Conservation (phyloP, 2,888 invertebrate species). For the Nezara viridula region DNA sequence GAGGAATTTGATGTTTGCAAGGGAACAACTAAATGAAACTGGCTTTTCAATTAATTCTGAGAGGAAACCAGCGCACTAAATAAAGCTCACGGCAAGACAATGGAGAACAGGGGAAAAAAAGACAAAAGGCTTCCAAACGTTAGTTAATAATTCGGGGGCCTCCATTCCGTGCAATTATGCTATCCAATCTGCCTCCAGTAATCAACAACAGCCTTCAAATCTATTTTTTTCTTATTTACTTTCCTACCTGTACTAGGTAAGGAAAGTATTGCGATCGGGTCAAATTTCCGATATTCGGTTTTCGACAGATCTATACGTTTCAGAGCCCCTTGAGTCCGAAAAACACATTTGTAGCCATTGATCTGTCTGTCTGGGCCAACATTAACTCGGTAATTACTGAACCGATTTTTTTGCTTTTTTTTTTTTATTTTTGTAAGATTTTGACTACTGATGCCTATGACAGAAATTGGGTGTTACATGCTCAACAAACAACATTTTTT, state of each 20-base stretch:
- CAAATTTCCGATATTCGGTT: too few relatives aligned
- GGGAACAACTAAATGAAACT: background rate
- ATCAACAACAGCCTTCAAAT: background rate
- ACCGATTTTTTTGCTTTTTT: too few relatives aligned
- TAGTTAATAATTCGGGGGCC: background rate
- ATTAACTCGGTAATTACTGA: too few relatives aligned
- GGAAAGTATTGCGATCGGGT: too few relatives aligned
- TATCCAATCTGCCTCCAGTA: background rate
- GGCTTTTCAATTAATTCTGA: background rate
- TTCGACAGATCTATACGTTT: too few relatives aligned
- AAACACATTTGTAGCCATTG: too few relatives aligned
- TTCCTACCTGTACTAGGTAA: too few relatives aligned
- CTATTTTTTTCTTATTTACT: background rate
- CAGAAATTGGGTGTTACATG: too few relatives aligned
- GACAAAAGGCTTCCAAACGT: background rate
- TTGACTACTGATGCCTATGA: too few relatives aligned
- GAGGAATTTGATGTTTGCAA: background rate
- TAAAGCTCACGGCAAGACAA: background rate
- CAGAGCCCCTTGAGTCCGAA: too few relatives aligned
- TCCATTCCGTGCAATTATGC: background rate
- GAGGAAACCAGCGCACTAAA: background rate
- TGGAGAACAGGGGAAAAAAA: background rate
- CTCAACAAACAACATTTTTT: background rate
- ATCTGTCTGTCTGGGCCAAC: too few relatives aligned
- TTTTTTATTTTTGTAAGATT: too few relatives aligned